Conservation (phyloP, 1,140 invertebrate genomes). For the Elysia chlorotica region DNA sequence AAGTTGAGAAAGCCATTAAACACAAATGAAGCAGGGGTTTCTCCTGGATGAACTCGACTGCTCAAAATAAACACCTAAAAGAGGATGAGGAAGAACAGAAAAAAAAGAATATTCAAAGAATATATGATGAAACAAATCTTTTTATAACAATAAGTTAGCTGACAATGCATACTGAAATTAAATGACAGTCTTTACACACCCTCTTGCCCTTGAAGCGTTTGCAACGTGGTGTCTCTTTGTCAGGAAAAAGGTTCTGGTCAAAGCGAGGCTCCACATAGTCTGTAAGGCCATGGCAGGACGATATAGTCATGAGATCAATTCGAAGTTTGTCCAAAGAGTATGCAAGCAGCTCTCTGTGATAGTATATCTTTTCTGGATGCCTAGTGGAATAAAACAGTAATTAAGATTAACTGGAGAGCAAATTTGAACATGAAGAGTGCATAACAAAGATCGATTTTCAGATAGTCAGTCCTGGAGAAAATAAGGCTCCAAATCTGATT, state of each 20-base stretch:
- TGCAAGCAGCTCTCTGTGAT: conserved; percentile 81
- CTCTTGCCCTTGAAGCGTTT: conserved; percentile 66
- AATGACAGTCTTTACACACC: conserved; percentile 32
- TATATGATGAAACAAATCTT: too few species aligned
- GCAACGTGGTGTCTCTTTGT: conserved; percentile 70
- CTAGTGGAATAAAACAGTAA: too few species aligned
- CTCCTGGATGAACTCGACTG: conserved; percentile 63
- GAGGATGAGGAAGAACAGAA: neutral
- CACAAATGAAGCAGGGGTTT: conserved; percentile 62
- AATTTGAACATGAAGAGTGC: neutral
- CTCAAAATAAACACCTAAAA: conserved; percentile 59
- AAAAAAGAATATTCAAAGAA: too few species aligned
- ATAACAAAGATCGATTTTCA: too few species aligned
- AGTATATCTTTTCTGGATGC: conserved; percentile 77
- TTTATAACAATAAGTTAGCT: too few species aligned
- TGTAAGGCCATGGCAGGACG: conserved; percentile 77
- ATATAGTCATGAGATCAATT: conserved; percentile 61
- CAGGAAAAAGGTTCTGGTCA: conserved; percentile 76
- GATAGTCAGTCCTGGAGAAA: too few species aligned
- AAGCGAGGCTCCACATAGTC: conserved; percentile 62
- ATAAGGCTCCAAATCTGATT: too few species aligned
- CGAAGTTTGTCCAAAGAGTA: conserved; percentile 62
- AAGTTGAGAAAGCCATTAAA: conserved; percentile 64
- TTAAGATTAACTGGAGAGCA: too few species aligned
- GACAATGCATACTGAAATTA: too few species aligned